phyloP scores from a whole-genome alignment of 2,797 vertebrate species.

The Gambelia wislizenii region DNA sequence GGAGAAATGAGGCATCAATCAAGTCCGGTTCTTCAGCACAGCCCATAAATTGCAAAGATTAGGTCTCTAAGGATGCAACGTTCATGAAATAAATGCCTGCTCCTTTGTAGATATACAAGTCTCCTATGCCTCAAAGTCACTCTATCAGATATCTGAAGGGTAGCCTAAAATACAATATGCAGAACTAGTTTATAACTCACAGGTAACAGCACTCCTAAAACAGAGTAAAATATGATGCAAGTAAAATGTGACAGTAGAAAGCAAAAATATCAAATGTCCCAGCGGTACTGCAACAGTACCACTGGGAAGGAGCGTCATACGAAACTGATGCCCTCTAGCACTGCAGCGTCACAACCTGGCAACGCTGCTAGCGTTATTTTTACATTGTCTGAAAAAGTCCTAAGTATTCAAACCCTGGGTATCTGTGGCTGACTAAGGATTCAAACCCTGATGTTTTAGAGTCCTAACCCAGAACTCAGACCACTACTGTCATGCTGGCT shows the following conservation, averaged over 20 bases:
- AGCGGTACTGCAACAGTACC: too few relatives aligned
- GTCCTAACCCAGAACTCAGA: not conserved
- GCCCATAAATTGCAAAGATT: not conserved
- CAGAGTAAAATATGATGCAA: too few relatives aligned
- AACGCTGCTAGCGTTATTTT: too few relatives aligned
- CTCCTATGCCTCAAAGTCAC: not conserved
- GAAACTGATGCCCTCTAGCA: too few relatives aligned
- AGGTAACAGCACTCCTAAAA: not conserved
- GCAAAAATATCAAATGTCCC: too few relatives aligned
- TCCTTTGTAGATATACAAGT: not conserved
- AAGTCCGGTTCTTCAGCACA: not conserved
- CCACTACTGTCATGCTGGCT: too few relatives aligned
- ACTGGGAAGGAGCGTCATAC: too few relatives aligned
- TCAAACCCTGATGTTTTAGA: not conserved
- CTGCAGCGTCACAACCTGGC: too few relatives aligned
- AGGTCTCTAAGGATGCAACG: not conserved
- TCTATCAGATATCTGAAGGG: not conserved
- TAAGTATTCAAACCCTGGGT: not conserved
- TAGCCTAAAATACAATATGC: not conserved
- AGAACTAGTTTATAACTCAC: not conserved
- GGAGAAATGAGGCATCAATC: not conserved
- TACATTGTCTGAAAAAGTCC: too few relatives aligned
- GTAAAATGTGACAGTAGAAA: too few relatives aligned
- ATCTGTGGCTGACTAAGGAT: not conserved
- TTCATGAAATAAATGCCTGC: not conserved